Evolutionary conservation across 2,888 invertebrate genomes (phyloP).

Genomic region (Brassicogethes aeneus): DNA sequence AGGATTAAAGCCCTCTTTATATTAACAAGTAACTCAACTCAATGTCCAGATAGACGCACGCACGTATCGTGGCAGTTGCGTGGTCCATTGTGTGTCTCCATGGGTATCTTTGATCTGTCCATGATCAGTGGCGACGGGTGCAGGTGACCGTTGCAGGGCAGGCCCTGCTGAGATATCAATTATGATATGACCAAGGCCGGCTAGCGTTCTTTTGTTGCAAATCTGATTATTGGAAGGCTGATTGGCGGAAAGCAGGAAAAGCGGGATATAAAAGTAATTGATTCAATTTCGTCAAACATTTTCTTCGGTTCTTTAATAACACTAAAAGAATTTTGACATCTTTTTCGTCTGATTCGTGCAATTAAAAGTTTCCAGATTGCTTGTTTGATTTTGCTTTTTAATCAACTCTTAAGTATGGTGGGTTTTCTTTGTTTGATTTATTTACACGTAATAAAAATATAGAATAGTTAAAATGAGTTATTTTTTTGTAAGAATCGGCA

Average conservation of each 20-base stretch:
- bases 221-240: conserved; percentile 21
- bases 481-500: no score
- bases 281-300: conserved; percentile 21
- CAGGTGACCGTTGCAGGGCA: conserved; percentile 21
- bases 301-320: no score
- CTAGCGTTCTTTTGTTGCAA: conserved; percentile 18
- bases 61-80: no score
- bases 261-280: conserved; percentile 17
- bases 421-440: no score
- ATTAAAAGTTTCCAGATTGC: no score
- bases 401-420: no score
- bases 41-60: conserved; percentile 1
- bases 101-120: conserved; percentile 2
- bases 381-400: no score
- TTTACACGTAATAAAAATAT: no score
- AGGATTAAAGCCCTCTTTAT: conserved; percentile 19
- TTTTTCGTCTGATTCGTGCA: no score
- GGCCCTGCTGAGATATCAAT: conserved; percentile 24
- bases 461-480: no score
- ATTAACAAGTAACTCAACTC: no score
- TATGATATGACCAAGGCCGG: conserved; percentile 24
- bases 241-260: conserved; percentile 21
- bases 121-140: conserved; percentile 15
- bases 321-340: no score
- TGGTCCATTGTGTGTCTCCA: conserved; percentile 5